Conservation (phyloP, 2,113 vertebrate species). For the Chloebia gouldiae region DNA sequence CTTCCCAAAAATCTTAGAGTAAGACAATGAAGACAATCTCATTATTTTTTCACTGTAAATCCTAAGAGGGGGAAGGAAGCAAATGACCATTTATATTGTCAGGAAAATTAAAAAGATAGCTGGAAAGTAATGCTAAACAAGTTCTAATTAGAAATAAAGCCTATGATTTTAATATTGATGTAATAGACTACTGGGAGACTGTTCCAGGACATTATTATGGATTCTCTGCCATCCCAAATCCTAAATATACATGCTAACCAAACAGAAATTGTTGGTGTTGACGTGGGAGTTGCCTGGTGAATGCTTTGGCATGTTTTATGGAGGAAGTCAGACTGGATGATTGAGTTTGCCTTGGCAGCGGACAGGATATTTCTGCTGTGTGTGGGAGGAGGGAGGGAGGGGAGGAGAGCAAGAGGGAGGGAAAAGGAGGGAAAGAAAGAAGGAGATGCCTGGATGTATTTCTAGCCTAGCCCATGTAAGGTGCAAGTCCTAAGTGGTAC, state of each 20-base stretch:
- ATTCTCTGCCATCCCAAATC: background rate
- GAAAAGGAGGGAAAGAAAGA: background rate
- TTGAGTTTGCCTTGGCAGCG: background rate
- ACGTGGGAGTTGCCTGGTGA: slow-evolving; percentile 17
- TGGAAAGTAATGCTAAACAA: background rate
- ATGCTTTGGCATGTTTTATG: slow-evolving; percentile 22
- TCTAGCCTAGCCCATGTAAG: background rate
- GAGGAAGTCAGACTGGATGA: slow-evolving; percentile 51
- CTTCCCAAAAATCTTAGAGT: background rate
- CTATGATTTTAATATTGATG: background rate
- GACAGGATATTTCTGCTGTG: background rate
- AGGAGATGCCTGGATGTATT: background rate
- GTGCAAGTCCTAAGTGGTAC: background rate
- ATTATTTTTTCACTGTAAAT: background rate
- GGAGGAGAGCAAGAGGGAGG: background rate
- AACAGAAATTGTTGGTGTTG: slow-evolving; percentile 30
- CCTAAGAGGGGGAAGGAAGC: background rate
- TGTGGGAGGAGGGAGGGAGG: background rate
- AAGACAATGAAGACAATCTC: background rate
- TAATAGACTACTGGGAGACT: background rate
- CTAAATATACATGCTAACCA: slow-evolving; percentile 13
- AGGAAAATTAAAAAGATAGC: background rate
- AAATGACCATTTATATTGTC: background rate
- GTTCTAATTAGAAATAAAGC: background rate
- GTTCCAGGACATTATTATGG: background rate